These are phyloP conservation scores for Lytechinus pictus DNA, from an alignment of 35 echinoderm and acorn worm species.

Conservation along the genomic window DNA sequence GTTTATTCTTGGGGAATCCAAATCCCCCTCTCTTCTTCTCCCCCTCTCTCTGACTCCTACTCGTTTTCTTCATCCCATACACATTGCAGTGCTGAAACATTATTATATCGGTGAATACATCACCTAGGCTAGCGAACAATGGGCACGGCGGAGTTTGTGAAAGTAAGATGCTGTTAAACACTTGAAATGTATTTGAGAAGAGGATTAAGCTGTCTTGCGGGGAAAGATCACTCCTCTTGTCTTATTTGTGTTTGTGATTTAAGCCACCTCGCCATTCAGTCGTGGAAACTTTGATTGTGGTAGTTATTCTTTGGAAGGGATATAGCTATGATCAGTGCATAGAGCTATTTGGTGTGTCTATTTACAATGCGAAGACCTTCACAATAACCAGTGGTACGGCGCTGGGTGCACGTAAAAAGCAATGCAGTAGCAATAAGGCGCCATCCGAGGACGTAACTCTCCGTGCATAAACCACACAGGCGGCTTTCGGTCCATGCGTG, in stretches of 20 bases:
- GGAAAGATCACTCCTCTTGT: not conserved
- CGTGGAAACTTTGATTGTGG: not conserved
- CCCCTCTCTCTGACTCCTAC: not conserved
- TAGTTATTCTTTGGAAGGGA: not conserved
- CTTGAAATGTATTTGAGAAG: constrained; percentile 2
- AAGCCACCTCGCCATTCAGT: not conserved
- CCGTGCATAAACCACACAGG: no score
- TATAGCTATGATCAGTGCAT: no score
- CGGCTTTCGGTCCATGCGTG: no score
- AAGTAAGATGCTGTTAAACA: not conserved
- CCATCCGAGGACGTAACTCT: no score
- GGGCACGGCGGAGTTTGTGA: not conserved
- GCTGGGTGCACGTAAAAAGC: no score
- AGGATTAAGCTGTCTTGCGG: not conserved
- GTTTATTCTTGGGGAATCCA: not conserved
- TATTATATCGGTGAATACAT: not conserved
- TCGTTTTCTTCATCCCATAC: no score
- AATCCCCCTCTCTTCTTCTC: not conserved
- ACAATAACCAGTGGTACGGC: not conserved
- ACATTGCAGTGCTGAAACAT: not conserved
- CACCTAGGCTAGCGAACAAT: not conserved
- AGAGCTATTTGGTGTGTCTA: not conserved
- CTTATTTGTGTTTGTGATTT: not conserved
- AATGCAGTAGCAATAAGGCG: no score
- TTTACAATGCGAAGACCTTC: not conserved